Conservation (phyloP, 1,140 invertebrate genomes). For the Plectrocnemia conspersa region DNA sequence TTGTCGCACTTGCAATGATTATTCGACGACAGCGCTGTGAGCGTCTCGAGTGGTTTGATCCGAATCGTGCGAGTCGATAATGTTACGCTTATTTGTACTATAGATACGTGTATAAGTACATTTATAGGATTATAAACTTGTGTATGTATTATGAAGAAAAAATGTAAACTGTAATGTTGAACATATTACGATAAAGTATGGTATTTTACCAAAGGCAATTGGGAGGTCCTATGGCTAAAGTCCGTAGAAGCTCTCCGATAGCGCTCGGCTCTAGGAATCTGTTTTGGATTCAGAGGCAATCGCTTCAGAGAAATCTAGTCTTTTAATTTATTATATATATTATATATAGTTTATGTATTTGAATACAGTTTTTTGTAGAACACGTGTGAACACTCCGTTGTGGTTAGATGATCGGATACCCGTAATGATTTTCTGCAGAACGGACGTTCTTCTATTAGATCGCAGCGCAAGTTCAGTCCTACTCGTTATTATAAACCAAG, state of each 20-base stretch:
- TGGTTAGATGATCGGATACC: too few relatives aligned
- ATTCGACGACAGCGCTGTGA: slow-evolving; percentile 5
- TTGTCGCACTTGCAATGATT: slow-evolving; percentile 25
- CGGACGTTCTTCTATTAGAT: too few relatives aligned
- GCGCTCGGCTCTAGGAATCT: slow-evolving; percentile 21
- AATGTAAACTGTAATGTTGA: slow-evolving; percentile 33
- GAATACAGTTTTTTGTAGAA: too few relatives aligned
- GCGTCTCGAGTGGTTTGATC: background rate
- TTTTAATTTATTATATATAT: slow-evolving; percentile 23
- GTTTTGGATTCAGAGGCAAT: slow-evolving; percentile 8
- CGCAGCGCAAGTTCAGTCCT: too few relatives aligned
- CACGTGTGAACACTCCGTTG: too few relatives aligned
- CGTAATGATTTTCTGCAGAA: too few relatives aligned
- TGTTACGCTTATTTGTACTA: slow-evolving; percentile 31
- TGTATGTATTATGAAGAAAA: slow-evolving; percentile 22
- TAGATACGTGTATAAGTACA: slow-evolving; percentile 34
- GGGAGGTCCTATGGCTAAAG: slow-evolving; percentile 21
- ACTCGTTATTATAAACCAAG: too few relatives aligned
- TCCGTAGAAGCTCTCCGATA: slow-evolving; percentile 19
- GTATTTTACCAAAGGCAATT: slow-evolving; percentile 30
- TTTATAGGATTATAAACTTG: slow-evolving; percentile 29
- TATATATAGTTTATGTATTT: too few relatives aligned
- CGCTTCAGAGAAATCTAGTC: slow-evolving; percentile 31
- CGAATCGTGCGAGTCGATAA: slow-evolving; percentile 22
- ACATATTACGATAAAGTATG: slow-evolving; percentile 32